Conservation (phyloP, 2,888 invertebrate species). For the Cancer borealis region DNA sequence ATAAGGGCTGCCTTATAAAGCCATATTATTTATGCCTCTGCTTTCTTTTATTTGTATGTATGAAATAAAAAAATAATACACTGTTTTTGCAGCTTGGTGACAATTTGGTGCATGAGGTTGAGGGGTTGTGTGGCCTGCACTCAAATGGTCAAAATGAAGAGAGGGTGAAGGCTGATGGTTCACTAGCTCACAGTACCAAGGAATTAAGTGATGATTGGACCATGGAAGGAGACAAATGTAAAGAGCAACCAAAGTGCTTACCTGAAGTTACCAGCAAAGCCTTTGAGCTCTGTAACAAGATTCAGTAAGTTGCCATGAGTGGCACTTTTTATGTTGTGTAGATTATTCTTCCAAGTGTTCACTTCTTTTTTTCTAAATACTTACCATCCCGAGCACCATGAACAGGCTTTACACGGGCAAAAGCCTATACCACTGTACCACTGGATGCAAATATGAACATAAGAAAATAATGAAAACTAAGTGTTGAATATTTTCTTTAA, state of each 20-base stretch:
- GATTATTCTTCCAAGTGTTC: not conserved
- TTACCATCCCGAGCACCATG: not conserved
- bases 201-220: conserved; percentile 90
- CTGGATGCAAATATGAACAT: too few relatives aligned
- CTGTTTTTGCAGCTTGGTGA: conserved; percentile 82
- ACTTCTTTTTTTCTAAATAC: not conserved
- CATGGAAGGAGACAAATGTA: conserved; percentile 81
- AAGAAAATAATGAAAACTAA: too few relatives aligned
- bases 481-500: not conserved
- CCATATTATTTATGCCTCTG: not conserved
- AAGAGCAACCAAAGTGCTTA: conserved; percentile 81
- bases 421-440: too few relatives aligned
- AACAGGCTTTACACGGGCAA: too few relatives aligned
- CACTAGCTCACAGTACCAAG: conserved; percentile 83
- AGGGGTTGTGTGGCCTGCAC: conserved; percentile 90
- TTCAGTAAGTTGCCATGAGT: conserved; percentile 82
- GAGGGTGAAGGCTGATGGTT: conserved; percentile 86
- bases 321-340: not conserved
- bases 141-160: conserved; percentile 85
- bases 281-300: conserved; percentile 85
- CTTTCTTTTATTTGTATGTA: not conserved
- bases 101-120: conserved; percentile 84
- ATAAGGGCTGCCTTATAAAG: not conserved
- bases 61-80: not conserved
- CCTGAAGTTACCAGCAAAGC: conserved; percentile 85